phyloP scores from a whole-genome alignment of 2,888 invertebrate species.

The Bombylius discolor region DNA sequence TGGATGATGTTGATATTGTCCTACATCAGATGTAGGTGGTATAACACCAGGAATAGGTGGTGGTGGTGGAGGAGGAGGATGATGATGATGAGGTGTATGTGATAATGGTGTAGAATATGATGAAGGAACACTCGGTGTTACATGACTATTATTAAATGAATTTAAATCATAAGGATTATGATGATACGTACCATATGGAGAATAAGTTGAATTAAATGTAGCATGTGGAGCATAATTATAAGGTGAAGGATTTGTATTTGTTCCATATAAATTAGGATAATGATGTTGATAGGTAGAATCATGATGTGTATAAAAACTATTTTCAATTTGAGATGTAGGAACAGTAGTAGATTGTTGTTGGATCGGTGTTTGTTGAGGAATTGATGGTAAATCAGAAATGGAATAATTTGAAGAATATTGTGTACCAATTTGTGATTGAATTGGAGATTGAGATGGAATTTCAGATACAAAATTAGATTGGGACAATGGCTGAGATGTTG shows the following conservation, averaged over 20 bases:
- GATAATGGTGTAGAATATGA: neutral
- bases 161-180: constrained; percentile 27
- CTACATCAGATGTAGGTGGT: neutral
- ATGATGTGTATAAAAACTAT: constrained; percentile 2
- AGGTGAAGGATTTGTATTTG: neutral
- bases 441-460: neutral
- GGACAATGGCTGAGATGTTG: neutral
- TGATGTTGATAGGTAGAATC: constrained; percentile 3
- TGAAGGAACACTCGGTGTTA: neutral
- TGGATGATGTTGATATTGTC: constrained; percentile 1
- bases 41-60: neutral
- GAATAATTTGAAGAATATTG: neutral
- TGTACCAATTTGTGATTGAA: neutral
- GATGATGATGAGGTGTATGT: neutral
- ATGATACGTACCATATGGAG: constrained; percentile 25
- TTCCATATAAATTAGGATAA: constrained; percentile 7
- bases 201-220: neutral
- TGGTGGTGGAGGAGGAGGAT: neutral
- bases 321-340: neutral
- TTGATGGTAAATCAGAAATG: neutral
- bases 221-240: constrained; percentile 6
- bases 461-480: neutral
- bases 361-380: neutral
- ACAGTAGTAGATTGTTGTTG: neutral
- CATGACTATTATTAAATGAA: constrained; percentile 18